Base-by-base conservation (phyloP, 2,888 invertebrate genomes). In the Argyra leucocephala region DNA sequence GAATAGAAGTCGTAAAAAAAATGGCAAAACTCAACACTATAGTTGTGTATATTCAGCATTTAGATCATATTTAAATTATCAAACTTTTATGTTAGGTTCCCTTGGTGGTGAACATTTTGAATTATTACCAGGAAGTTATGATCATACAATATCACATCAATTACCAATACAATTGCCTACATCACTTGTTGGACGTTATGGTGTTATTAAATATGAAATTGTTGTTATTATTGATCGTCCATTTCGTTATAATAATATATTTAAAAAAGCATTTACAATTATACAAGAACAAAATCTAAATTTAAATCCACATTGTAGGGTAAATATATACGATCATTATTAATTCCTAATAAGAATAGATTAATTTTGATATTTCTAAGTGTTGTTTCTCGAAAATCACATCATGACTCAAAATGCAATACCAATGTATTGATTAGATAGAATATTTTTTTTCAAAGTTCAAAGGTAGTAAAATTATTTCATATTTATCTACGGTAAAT, bases 241-340 rank as follows among this genome's bases (percentile, higher is more conserved):
- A 18, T 91, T 90, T 88, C 90, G 89, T 72, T 88, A 88, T 76
- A 91, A 93, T 77, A 88, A 90, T 71, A 88, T 88, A 67, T 86
- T 86, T n/a, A 90, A 90, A 76, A 84, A 84, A 74, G 86, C 87
- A 5, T 91, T 93, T 73, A 89, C 88, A 63, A 87, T 94, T 18
- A 83, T 90, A 65, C 86, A 89, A 69, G 84, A 88, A 4, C 80
- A 92, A 72, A 91, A 93, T 79, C 82, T 94, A 67, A 93, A 93
- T 79, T 82, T 84, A 69, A 86, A 88, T 76, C 80, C 85, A 1
- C 83, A 84, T 68, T 86, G 87, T 68, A 82, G 82, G 78, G 89
- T 89, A 81, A 77, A 80, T 69, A 22, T 65, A n/a, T n/a, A n/a
- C n/a, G n/a, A n/a, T n/a, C n/a, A n/a, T n/a, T n/a, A n/a, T n/a